A percentile compares a stretch with the other conserved stretches of the same genome.
These are phyloP conservation scores for Leptothorax acervorum DNA, from an alignment of 2,888 invertebrate genomes.

Conservation along the genomic window DNA sequence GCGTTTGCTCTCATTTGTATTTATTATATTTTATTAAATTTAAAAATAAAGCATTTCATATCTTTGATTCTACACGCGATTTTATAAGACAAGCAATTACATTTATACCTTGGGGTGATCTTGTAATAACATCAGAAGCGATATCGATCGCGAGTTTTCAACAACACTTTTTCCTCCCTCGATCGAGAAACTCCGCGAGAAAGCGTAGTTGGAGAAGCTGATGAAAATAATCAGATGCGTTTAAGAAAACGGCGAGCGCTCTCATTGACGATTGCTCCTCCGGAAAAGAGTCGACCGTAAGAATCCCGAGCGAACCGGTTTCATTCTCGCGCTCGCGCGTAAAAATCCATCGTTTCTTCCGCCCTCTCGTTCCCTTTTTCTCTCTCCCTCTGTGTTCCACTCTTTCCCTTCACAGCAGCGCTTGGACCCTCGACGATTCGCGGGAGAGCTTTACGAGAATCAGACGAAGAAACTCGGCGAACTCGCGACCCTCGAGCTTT, in stretches of 20 bases:
- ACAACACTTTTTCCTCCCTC: neutral
- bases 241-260: slow-evolving; percentile 72
- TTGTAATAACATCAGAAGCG: neutral
- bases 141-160: slow-evolving; percentile 17
- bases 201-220: slow-evolving; percentile 55
- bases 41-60: neutral
- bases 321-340: slow-evolving; percentile 78
- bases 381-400: slow-evolving; percentile 47
- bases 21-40: neutral
- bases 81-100: neutral
- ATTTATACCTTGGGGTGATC: neutral
- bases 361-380: neutral
- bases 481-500: slow-evolving; percentile 79
- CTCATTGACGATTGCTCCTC: slow-evolving; percentile 68
- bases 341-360: slow-evolving; percentile 70
- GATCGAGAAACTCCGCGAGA: slow-evolving; percentile 34
- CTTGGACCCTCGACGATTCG: slow-evolving; percentile 70
- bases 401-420: slow-evolving; percentile 65
- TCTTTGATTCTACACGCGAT: neutral
- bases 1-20: too few relatives aligned
- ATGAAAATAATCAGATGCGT: slow-evolving; percentile 80
- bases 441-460: slow-evolving; percentile 72
- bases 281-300: slow-evolving; percentile 77
- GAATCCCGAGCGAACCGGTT: slow-evolving; percentile 72
- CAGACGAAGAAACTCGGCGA: slow-evolving; percentile 72